A percentile compares a stretch with the other conserved stretches of the same genome.
These are phyloP conservation scores for Cynocephalus volans DNA, from an alignment of 2,113 vertebrate species.

Conservation along the genomic window DNA sequence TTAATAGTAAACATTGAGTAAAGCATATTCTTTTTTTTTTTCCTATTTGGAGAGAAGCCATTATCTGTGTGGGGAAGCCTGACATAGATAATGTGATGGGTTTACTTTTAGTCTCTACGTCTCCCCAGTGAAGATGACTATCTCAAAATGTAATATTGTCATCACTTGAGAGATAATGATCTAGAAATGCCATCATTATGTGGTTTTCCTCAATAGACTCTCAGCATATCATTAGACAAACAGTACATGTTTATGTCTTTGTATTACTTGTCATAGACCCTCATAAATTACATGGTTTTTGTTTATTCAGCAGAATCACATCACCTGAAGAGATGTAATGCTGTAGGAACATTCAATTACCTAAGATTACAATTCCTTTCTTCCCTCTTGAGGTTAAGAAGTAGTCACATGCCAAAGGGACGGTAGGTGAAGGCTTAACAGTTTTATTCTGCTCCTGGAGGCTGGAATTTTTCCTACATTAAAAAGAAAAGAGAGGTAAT, in stretches of 20 bases:
- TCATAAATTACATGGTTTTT: conserved; percentile 65
- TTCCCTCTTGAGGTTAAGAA: conserved; percentile 69
- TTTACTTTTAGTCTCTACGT: conserved; percentile 55
- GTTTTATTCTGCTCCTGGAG: conserved; percentile 71
- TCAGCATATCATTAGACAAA: conserved; percentile 68
- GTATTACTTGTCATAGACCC: conserved; percentile 41
- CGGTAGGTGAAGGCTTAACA: conserved; percentile 6
- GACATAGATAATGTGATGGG: not conserved
- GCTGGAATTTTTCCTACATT: conserved; percentile 84
- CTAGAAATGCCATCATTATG: conserved; percentile 35
- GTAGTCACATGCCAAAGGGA: conserved; percentile 39
- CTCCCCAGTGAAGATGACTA: conserved; percentile 52
- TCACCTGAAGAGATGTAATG: conserved; percentile 79
- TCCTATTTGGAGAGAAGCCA: not conserved
- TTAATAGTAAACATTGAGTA: conserved; percentile 86
- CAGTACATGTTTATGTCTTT: conserved; percentile 66
- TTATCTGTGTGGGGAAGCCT: not conserved
- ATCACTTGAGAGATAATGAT: conserved; percentile 59
- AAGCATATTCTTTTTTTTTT: conserved; percentile 65
- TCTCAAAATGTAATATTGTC: conserved; percentile 58
- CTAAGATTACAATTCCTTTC: conserved; percentile 66
- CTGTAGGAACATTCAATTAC: conserved; percentile 73
- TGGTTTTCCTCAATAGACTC: conserved; percentile 70
- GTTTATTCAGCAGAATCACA: conserved; percentile 73
- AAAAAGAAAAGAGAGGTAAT: conserved; percentile 80